phyloP scores from a whole-genome alignment of 37 sponge, comb jelly and placozoan genomes.

The Beroe ovata region DNA sequence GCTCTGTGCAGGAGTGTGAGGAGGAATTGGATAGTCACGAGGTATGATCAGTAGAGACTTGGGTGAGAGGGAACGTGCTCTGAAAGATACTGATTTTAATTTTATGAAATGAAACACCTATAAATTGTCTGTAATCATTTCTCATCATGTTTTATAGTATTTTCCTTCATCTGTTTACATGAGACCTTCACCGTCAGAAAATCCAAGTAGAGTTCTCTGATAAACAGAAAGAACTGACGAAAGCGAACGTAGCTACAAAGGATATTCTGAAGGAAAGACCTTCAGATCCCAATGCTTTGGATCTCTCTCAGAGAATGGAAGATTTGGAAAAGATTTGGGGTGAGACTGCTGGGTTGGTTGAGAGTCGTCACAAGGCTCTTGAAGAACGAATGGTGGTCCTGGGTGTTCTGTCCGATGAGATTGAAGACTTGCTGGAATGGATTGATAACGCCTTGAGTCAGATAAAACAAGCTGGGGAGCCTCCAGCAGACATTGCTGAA shows the following conservation, averaged over 20 bases:
- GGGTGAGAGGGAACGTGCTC: no score
- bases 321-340: conserved; percentile 10
- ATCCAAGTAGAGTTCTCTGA: conserved; percentile 22
- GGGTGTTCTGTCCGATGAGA: conserved; percentile 41
- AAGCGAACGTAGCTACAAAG: conserved; percentile 1
- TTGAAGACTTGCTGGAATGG: conserved; percentile 22
- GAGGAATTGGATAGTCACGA: conserved; percentile 28
- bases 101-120: no score
- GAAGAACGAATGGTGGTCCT: conserved; percentile 44
- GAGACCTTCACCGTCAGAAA: conserved; percentile 1
- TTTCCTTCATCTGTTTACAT: no score
- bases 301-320: neutral
- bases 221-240: conserved; percentile 20
- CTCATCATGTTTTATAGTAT: no score
- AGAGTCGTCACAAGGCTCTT: conserved; percentile 2
- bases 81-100: no score
- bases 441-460: neutral
- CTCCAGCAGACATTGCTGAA: neutral
- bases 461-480: conserved; percentile 15
- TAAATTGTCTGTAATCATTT: no score
- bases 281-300: neutral
- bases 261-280: conserved; percentile 13
- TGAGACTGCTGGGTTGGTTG: neutral
- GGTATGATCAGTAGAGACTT: no score
- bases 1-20: conserved; percentile 66